Evolutionary conservation across 1,140 invertebrate species (phyloP).

Genomic region (Drosophila truncata): DNA sequence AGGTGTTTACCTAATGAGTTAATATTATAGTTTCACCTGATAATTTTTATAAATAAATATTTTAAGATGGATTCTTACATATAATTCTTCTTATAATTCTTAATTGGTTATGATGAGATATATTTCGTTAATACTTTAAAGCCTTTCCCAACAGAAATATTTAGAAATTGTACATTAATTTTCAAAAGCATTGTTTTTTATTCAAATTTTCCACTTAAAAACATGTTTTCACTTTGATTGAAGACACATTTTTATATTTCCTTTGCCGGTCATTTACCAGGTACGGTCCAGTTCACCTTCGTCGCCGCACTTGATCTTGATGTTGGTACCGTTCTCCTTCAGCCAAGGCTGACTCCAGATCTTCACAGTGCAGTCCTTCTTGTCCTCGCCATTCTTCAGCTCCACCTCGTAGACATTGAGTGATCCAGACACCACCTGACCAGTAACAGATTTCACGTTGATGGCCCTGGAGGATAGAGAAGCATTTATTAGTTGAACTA

Average conservation of each 20-base stretch:
- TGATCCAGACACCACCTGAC: constrained; percentile 61
- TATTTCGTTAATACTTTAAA: neutral
- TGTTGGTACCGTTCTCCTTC: constrained; percentile 51
- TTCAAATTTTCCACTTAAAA: neutral
- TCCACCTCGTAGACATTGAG: constrained; percentile 58
- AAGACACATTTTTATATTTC: neutral
- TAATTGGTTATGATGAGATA: too few relatives aligned
- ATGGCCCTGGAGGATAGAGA: constrained; percentile 29
- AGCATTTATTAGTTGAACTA: neutral
- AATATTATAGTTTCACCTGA: neutral
- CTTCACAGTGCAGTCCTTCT: constrained; percentile 56
- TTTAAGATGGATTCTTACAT: too few relatives aligned
- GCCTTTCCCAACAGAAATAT: neutral
- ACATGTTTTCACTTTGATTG: neutral
- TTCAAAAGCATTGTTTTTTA: neutral
- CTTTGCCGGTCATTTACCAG: constrained; percentile 25
- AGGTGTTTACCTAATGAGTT: neutral
- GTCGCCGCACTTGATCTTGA: constrained; percentile 62
- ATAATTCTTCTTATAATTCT: too few relatives aligned
- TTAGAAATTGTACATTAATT: too few relatives aligned
- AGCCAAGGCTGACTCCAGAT: constrained; percentile 60
- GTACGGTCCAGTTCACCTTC: constrained; percentile 42
- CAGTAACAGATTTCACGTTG: constrained; percentile 50
- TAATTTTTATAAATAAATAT: too few relatives aligned
- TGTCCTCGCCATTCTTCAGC: constrained; percentile 44